Evolutionary conservation across 2,797 vertebrate species (phyloP).

Genomic region (Pipistrellus pipistrellus): DNA sequence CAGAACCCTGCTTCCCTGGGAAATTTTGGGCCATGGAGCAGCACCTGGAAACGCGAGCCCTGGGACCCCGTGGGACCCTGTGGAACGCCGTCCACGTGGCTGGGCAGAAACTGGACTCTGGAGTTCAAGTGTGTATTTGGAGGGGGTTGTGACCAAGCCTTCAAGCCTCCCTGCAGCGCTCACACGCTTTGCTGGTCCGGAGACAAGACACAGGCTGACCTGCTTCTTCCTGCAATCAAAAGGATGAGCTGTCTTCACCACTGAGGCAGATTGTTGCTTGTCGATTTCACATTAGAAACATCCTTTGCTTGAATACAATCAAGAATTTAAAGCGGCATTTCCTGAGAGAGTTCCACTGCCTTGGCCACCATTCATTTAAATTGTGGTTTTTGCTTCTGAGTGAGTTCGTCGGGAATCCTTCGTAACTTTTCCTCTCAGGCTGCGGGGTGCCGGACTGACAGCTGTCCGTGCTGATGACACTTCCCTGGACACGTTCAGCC

Average conservation of each 20-base stretch:
- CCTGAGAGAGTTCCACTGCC: neutral
- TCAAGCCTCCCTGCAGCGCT: no score
- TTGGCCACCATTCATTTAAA: neutral
- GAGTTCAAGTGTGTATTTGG: neutral
- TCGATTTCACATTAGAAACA: neutral
- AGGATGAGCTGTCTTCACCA: neutral
- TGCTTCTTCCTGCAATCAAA: neutral
- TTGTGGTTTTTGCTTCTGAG: neutral
- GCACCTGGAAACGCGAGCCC: neutral
- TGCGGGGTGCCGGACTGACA: neutral
- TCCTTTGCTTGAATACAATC: neutral
- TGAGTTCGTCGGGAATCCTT: neutral
- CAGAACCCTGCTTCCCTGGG: neutral
- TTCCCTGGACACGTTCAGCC: neutral
- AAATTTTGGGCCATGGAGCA: neutral
- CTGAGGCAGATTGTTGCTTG: neutral
- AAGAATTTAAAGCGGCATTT: neutral
- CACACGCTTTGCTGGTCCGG: no score
- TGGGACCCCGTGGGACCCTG: neutral
- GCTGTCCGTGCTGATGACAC: neutral
- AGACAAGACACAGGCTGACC: neutral
- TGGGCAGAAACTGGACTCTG: conserved; percentile 10
- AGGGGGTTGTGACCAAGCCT: no score
- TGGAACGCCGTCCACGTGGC: neutral
- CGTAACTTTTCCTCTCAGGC: neutral